Percentiles rank a stretch among this genome's conserved stretches.
phyloP scores from a whole-genome alignment of 2,888 invertebrate species.

The Lampropteryx suffumata region DNA sequence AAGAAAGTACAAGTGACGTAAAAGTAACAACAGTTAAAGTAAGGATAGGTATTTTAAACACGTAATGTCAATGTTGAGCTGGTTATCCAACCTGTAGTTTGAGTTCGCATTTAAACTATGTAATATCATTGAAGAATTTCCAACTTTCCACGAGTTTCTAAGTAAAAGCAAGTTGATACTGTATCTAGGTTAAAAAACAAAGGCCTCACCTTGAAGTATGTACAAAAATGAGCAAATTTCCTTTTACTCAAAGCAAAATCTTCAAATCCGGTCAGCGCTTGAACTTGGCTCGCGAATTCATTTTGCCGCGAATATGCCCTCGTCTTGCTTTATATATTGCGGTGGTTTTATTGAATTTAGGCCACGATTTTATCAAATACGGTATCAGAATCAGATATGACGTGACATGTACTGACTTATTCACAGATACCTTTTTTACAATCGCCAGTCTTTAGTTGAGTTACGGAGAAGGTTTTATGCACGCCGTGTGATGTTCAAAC shows the following conservation, averaged over 20 bases:
- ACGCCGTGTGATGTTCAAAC: background rate
- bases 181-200: slow-evolving; percentile 2
- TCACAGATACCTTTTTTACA: slow-evolving; percentile 15
- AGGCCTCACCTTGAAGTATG: slow-evolving; percentile 3
- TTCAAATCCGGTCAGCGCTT: slow-evolving; percentile 1
- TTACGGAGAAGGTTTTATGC: slow-evolving; percentile 2
- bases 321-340: slow-evolving; percentile 1
- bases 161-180: slow-evolving; percentile 1
- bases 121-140: background rate
- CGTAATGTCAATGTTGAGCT: no score
- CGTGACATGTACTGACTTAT: slow-evolving; percentile 12
- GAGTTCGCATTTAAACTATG: no score
- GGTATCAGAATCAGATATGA: slow-evolving; percentile 7
- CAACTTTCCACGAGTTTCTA: slow-evolving; percentile 12
- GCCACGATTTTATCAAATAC: slow-evolving; percentile 16
- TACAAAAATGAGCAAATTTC: background rate
- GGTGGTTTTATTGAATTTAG: background rate
- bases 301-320: slow-evolving; percentile 6
- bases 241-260: background rate
- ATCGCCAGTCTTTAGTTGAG: slow-evolving; percentile 5
- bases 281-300: slow-evolving; percentile 17
- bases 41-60: no score
- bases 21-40: no score
- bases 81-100: no score
- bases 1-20: no score